Conservation (phyloP, 1,140 invertebrate species). For the Heliconius nattereri region DNA sequence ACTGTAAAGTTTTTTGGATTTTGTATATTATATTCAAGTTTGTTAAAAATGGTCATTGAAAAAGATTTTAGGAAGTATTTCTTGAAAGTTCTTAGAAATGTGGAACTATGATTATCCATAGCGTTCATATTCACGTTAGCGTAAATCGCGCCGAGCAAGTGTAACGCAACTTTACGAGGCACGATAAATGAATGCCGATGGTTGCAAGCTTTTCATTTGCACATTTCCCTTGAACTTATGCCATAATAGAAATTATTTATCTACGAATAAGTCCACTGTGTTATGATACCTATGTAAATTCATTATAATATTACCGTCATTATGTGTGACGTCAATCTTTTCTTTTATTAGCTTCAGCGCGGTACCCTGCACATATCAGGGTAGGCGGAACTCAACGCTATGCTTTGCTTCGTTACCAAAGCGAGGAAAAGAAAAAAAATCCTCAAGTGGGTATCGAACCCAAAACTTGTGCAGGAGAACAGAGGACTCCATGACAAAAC, state of each 20-base stretch:
- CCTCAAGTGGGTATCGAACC: no score
- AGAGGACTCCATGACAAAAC: no score
- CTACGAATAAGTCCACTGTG: not conserved
- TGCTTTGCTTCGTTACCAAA: no score
- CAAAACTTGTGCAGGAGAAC: no score
- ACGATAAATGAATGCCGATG: slow-evolving; percentile 66
- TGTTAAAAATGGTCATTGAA: not conserved
- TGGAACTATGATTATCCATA: slow-evolving; percentile 47
- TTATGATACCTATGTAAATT: not conserved
- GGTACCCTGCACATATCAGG: no score
- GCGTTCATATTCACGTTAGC: slow-evolving; percentile 34
- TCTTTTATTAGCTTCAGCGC: no score
- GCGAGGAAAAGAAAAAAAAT: no score
- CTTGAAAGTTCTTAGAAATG: slow-evolving; percentile 21
- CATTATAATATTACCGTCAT: no score
- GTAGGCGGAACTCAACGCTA: no score
- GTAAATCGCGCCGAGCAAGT: slow-evolving; percentile 62
- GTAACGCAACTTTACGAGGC: slow-evolving; percentile 64
- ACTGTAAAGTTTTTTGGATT: no score
- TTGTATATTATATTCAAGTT: no score
- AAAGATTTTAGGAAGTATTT: slow-evolving; percentile 13
- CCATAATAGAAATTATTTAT: slow-evolving; percentile 53
- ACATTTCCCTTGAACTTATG: slow-evolving; percentile 51
- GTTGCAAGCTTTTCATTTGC: slow-evolving; percentile 50
- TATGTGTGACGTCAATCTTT: no score